Evolutionary conservation across 2,888 invertebrate genomes (phyloP), one percentile per base, ranked within the genome.

Genomic region (Nomada hirtipes): DNA sequence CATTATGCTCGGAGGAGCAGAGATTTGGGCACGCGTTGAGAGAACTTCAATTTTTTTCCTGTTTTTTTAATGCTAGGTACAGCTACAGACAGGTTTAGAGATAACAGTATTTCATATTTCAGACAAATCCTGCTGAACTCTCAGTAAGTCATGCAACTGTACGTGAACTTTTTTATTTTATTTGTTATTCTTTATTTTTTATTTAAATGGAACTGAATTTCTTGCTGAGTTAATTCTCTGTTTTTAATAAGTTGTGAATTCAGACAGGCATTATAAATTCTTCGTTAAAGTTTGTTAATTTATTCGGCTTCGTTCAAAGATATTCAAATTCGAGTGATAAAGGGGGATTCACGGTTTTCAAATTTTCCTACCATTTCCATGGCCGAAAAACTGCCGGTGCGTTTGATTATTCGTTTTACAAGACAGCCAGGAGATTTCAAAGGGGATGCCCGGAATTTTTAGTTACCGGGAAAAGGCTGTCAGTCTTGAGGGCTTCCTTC

Each of bases 1-100:
- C 77, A 86, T 83, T 78, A 78, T 52, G 42, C 3, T 36, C 20
- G 18, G 15, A 36, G n/a, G 20, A 70, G 50, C n/a, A n/a, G 23
- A 13, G n/a, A 64, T 4, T 20, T 13, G 52, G 47, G 11, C 64
- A 50, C 57, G 52, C 4, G 61, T 11, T 55, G 7, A 2, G 18
- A 4, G 42, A n/a, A 72, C 52, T 47, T 29, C n/a, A 60, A 26
- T 52, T 77, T 82, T 76, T 70, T 69, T 0, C 4, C 4, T 36
- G 7, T 36, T 36, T 36, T 36, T 9, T 36, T 9, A 36, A 36
- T 36, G 36, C 36, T 7, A 36, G 36, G 36, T 36, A 36, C 36
- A 7, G 36, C 36, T 36, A 7, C 7, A 36, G 36, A 36, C 36
- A 36, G 36, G 0, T 36, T 7, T 7, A 4, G 36, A 36, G 4